Base-by-base conservation (phyloP, 2,113 vertebrate genomes). In the Pipra filicauda region DNA sequence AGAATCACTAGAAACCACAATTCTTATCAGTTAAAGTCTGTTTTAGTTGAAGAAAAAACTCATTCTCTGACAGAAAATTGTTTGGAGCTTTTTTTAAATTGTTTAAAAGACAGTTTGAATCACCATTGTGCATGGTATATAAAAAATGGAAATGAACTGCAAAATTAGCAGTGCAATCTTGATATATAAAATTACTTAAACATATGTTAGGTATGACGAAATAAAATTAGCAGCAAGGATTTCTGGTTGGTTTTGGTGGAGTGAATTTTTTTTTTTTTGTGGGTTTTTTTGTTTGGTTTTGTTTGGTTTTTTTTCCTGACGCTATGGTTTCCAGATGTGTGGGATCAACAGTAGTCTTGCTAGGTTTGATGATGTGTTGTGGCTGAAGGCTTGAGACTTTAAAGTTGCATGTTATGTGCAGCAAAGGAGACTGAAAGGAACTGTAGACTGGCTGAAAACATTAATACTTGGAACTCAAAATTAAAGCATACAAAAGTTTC, bases 11-110 rank as follows among this genome's bases (percentile, higher is more conserved):
- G 19, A 74, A 67, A 46, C 12, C 5, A 8, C 43, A 78, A 44
- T 61, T 57, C 15, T 76, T 39, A 35, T 54, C 0, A 1, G 5
- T 41, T 78, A 28, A 67, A 57, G 3, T 26, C 18, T 20, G 0
- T 19, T 49, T 59, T 48, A 48, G 9, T 64, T 86, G 23, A 16
- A 82, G 58, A n/a, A 87, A 81, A 23, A 1, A 2, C 2, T 9
- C 18, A 62, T 18, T 43, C 73, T 64, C 24, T 54, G 33, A 61
- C 2, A 4, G 30, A 84, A 78, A 64, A 59, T 7, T 13, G 5
- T 1, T 14, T n/a, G 1, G 2, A 0, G 1, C 14, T 44, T 39
- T n/a, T 58, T 58, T 81, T 13, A 57, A 54, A 20, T 43, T 59
- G 4, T 43, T 89, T 75, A 41, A 52, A 46, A 43, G 4, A 21